Conservation (phyloP, 35 echinoderm and acorn worm genomes). For the Holothuria glaberrima region DNA sequence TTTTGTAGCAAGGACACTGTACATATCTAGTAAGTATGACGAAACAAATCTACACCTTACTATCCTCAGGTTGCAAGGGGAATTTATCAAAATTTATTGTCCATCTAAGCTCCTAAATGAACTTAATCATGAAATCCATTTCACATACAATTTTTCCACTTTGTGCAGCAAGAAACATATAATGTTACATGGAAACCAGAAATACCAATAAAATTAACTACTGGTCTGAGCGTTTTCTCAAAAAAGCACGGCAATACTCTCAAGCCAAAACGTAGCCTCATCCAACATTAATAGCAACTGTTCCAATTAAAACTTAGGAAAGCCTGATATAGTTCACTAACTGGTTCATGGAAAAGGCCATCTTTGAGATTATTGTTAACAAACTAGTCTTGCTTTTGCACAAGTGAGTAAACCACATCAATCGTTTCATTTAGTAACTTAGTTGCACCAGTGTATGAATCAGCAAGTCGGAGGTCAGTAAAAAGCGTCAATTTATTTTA, state of each 20-base stretch:
- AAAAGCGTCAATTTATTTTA: constrained; percentile 38
- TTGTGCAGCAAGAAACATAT: constrained; percentile 27
- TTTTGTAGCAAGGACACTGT: too few relatives aligned
- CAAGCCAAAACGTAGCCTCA: constrained; percentile 39
- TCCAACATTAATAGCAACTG: constrained; percentile 14
- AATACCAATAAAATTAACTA: constrained; percentile 17
- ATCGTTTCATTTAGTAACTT: constrained; percentile 35
- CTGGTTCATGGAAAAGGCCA: constrained; percentile 43
- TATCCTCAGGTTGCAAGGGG: too few relatives aligned
- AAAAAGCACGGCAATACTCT: constrained; percentile 16
- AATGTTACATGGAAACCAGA: not conserved
- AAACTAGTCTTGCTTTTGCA: constrained; percentile 27
- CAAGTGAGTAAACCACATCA: constrained; percentile 12
- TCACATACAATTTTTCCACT: too few relatives aligned
- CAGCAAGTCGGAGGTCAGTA: constrained; percentile 19
- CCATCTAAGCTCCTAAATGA: too few relatives aligned
- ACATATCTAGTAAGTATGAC: too few relatives aligned
- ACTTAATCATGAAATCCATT: too few relatives aligned
- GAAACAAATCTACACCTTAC: too few relatives aligned
- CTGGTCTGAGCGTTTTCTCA: constrained; percentile 37
- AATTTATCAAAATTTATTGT: too few relatives aligned
- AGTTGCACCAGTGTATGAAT: constrained; percentile 32
- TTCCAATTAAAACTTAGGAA: constrained; percentile 50
- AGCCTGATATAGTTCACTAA: constrained; percentile 15
- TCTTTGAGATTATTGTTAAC: constrained; percentile 7